Evolutionary conservation across 1,140 invertebrate species (phyloP).

Genomic region (Episyrphus balteatus): DNA sequence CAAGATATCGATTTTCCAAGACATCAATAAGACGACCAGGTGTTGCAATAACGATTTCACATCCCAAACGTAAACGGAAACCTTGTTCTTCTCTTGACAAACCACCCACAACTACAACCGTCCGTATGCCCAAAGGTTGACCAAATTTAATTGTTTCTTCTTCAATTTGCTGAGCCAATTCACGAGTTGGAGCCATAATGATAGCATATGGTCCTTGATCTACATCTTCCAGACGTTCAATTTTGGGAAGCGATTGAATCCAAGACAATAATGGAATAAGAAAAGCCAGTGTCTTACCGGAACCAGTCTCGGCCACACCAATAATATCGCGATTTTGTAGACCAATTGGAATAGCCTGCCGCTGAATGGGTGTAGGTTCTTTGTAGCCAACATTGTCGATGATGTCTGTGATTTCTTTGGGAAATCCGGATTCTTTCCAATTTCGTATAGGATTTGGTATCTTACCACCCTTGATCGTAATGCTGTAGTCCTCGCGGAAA

Average conservation of each 20-base stretch:
- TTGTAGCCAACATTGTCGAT: constrained; percentile 94
- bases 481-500: constrained; percentile 99
- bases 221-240: constrained; percentile 80
- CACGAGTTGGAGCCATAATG: constrained; percentile 95
- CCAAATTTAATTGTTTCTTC: constrained; percentile 99
- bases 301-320: constrained; percentile 97
- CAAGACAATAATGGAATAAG: constrained; percentile 94
- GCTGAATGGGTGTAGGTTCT: constrained; percentile 97
- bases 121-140: constrained; percentile 84
- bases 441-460: constrained; percentile 92
- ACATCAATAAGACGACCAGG: constrained; percentile 99
- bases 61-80: constrained; percentile 89
- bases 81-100: constrained; percentile 97
- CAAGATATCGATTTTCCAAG: constrained; percentile 94
- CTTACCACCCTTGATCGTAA: constrained; percentile 93
- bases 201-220: constrained; percentile 99
- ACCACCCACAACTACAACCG: constrained; percentile 97
- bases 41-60: constrained; percentile 99
- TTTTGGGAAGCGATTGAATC: constrained; percentile 97
- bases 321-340: constrained; percentile 98
- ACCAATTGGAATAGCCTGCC: constrained; percentile 98
- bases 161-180: constrained; percentile 99
- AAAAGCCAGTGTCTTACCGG: constrained; percentile 97
- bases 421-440: constrained; percentile 92
- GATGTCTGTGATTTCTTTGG: constrained; percentile 85